phyloP scores from a whole-genome alignment of 2,888 invertebrate genomes.

The Nomada flava region DNA sequence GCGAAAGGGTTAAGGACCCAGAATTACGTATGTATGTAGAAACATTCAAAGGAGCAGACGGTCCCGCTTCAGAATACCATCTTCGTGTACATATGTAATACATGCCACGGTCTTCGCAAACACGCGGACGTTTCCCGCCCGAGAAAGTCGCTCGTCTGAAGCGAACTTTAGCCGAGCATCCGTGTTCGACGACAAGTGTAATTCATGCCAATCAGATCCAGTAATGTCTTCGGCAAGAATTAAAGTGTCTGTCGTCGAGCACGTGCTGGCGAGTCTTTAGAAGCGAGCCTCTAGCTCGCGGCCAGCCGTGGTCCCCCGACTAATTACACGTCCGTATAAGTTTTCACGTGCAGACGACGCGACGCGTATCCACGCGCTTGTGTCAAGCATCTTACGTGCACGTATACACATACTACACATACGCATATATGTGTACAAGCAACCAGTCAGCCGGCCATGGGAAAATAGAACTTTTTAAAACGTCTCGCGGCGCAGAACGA shows the following conservation, averaged over 20 bases:
- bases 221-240: constrained; percentile 53
- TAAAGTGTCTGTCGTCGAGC: constrained; percentile 64
- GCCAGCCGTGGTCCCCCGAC: constrained; percentile 29
- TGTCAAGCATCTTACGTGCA: background rate
- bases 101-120: no score
- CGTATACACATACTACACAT: background rate
- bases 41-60: no score
- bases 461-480: constrained; percentile 68
- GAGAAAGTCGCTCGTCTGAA: no score
- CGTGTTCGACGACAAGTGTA: constrained; percentile 60
- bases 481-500: constrained; percentile 62
- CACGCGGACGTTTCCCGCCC: no score
- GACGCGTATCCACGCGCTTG: no score
- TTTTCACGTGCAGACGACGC: constrained; percentile 1
- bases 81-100: no score
- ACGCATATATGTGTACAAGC: background rate
- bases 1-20: no score
- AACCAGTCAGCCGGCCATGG: constrained; percentile 53
- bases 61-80: no score
- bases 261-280: constrained; percentile 64
- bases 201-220: constrained; percentile 60
- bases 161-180: constrained; percentile 39
- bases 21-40: no score
- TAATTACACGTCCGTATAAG: constrained; percentile 45
- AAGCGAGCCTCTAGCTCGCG: constrained; percentile 54